phyloP scores from a whole-genome alignment of 2,888 invertebrate species.

The Drosophila lutescens region DNA sequence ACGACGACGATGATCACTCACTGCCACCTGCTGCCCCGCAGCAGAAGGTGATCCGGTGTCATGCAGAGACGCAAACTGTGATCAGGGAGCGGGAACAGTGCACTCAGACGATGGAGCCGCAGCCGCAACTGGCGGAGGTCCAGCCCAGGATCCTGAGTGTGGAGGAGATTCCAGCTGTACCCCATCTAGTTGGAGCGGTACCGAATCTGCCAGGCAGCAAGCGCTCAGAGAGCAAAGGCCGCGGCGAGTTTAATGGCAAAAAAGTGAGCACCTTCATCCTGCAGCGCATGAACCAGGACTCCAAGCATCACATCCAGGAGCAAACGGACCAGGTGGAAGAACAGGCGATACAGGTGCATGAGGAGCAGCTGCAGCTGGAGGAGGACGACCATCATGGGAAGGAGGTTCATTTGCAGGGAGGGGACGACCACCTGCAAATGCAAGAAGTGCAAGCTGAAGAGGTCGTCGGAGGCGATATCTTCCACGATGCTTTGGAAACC shows the following conservation, averaged over 20 bases:
- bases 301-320: constrained; percentile 31
- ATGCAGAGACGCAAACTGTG: constrained; percentile 55
- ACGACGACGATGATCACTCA: constrained; percentile 56
- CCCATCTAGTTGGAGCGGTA: constrained; percentile 23
- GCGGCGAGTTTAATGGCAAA: constrained; percentile 64
- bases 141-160: neutral
- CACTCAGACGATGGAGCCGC: constrained; percentile 4
- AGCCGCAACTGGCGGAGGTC: constrained; percentile 1
- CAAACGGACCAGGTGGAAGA: constrained; percentile 16
- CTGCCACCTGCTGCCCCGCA: constrained; percentile 58
- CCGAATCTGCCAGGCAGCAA: constrained; percentile 27
- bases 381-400: neutral
- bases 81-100: constrained; percentile 8
- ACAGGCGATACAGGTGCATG: constrained; percentile 2
- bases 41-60: constrained; percentile 60
- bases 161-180: constrained; percentile 12
- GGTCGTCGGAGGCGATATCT: constrained; percentile 39
- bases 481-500: constrained; percentile 37
- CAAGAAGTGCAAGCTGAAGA: constrained; percentile 21
- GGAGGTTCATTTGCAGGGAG: constrained; percentile 6
- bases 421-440: constrained; percentile 5
- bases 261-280: constrained; percentile 67
- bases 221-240: constrained; percentile 39
- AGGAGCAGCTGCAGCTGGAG: constrained; percentile 22
- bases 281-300: constrained; percentile 64